These are phyloP conservation scores for Orthosia gracilis DNA, from an alignment of 2,888 invertebrate species.

Conservation along the genomic window DNA sequence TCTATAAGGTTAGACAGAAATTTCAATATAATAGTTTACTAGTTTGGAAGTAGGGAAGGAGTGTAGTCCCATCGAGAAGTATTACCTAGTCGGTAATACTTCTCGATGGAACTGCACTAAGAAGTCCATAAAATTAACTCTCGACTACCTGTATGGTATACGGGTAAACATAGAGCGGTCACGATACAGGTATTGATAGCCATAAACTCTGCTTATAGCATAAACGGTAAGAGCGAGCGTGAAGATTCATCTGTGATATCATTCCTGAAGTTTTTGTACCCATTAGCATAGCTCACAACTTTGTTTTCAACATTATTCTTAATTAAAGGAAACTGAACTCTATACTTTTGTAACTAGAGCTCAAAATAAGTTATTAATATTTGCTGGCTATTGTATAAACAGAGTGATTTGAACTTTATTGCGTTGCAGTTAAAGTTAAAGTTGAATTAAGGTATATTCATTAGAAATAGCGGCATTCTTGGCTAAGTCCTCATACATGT, in stretches of 20 bases:
- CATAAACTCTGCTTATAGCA: background rate
- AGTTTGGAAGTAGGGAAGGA: no score
- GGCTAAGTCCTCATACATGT: slow-evolving; percentile 10
- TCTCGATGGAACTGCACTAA: no score
- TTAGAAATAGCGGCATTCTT: slow-evolving; percentile 17
- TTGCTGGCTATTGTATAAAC: background rate
- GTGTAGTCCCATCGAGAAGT: no score
- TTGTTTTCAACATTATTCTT: background rate
- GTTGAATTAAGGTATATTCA: background rate
- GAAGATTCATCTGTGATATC: slow-evolving; percentile 23
- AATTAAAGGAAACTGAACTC: background rate
- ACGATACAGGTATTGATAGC: slow-evolving; percentile 5
- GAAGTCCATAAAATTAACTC: no score
- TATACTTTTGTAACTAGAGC: rapidly evolving
- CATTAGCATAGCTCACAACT: background rate
- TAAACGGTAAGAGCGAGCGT: slow-evolving; percentile 15
- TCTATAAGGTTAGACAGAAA: no score
- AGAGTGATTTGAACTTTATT: background rate
- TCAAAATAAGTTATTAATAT: background rate
- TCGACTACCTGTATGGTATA: no score
- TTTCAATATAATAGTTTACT: no score
- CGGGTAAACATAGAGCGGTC: background rate
- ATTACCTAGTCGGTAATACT: no score
- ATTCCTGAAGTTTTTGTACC: slow-evolving; percentile 23
- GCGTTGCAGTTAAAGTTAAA: background rate